phyloP scores from a whole-genome alignment of 2,888 invertebrate species.

The Sthenelais limicola region DNA sequence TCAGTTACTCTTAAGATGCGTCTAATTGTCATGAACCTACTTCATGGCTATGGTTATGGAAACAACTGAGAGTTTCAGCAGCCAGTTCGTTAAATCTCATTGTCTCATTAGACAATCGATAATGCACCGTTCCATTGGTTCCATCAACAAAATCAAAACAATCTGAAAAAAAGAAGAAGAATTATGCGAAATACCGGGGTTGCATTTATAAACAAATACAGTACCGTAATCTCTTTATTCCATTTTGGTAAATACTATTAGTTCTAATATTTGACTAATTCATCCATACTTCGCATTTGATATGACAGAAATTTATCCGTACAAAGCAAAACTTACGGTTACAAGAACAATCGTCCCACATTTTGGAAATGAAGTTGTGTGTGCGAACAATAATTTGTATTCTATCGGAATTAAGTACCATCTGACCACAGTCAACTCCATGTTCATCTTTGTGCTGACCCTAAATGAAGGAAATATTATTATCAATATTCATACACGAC shows the following conservation, averaged over 20 bases:
- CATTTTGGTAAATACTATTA: too few relatives aligned
- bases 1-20: too few relatives aligned
- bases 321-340: constrained; percentile 16
- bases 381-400: constrained; percentile 26
- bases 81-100: constrained; percentile 10
- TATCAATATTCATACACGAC: too few relatives aligned
- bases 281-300: too few relatives aligned
- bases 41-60: constrained; percentile 1
- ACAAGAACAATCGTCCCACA: constrained; percentile 20
- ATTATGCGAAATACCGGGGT: too few relatives aligned
- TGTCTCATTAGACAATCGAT: constrained; percentile 9
- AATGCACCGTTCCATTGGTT: constrained; percentile 6
- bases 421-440: constrained; percentile 4
- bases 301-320: too few relatives aligned
- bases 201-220: too few relatives aligned
- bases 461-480: too few relatives aligned
- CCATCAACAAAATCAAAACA: constrained; percentile 16
- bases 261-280: too few relatives aligned
- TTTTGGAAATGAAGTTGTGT: background rate
- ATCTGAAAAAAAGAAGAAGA: constrained; percentile 4
- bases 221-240: too few relatives aligned
- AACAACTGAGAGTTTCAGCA: background rate
- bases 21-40: too few relatives aligned
- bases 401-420: constrained; percentile 19
- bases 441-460: constrained; percentile 18